phyloP scores from a whole-genome alignment of 2,797 vertebrate species.

The Enteromius anoplus region DNA sequence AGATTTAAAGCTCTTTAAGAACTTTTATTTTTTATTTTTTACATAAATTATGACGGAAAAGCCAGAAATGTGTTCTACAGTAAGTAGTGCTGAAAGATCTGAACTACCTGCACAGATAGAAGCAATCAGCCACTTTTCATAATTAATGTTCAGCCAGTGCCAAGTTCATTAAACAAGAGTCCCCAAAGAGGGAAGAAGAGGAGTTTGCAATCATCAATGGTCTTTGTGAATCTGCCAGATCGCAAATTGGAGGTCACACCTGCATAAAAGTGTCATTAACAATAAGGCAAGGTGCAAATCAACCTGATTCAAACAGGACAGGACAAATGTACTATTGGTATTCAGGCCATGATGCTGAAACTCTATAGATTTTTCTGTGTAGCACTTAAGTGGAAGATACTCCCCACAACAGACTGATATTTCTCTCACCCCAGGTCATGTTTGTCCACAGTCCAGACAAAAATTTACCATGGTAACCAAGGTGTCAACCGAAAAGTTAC shows the following conservation, averaged over 20 bases:
- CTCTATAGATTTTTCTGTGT: not conserved
- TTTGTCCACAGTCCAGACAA: constrained; percentile 9
- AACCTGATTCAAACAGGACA: constrained; percentile 11
- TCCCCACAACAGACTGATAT: not conserved
- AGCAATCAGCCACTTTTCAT: constrained; percentile 33
- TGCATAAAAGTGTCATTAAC: constrained; percentile 36
- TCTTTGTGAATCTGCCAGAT: constrained; percentile 40
- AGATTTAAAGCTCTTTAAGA: not conserved
- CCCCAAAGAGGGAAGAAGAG: constrained; percentile 27
- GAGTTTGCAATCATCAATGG: constrained; percentile 19
- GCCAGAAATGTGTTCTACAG: not conserved
- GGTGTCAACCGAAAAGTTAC: not conserved
- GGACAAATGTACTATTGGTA: constrained; percentile 8
- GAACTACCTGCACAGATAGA: constrained; percentile 30
- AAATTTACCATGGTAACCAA: constrained; percentile 23
- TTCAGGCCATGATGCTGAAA: not conserved
- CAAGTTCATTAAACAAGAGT: constrained; percentile 44
- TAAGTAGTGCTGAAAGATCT: constrained; percentile 9
- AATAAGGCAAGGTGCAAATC: constrained; percentile 21
- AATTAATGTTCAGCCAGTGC: constrained; percentile 32
- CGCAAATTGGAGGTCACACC: constrained; percentile 31
- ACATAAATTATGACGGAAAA: not conserved
- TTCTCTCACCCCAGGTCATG: constrained; percentile 10
- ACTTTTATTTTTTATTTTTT: not conserved
- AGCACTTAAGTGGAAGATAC: constrained; percentile 1